phyloP scores from a whole-genome alignment of 2,797 vertebrate species.

The Leuciscus waleckii region DNA sequence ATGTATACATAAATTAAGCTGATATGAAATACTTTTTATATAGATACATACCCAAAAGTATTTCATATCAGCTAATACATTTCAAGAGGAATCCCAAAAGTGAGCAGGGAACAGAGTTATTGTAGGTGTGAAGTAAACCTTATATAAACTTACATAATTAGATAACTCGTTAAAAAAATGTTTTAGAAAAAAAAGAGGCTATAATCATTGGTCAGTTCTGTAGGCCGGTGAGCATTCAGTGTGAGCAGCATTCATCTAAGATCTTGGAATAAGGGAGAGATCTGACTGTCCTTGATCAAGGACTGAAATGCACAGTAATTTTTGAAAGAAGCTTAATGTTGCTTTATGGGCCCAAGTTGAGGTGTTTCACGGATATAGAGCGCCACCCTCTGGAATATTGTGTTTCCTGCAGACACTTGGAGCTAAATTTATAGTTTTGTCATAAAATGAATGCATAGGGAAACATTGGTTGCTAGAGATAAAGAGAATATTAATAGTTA shows the following conservation, averaged over 20 bases:
- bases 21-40: not conserved
- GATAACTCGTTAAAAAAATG: slow-evolving; percentile 62
- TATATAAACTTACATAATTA: slow-evolving; percentile 60
- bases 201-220: slow-evolving; percentile 59
- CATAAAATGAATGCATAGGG: not conserved
- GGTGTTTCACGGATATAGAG: slow-evolving; percentile 72
- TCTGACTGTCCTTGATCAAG: slow-evolving; percentile 73
- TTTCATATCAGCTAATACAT: not conserved
- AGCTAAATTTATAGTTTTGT: too few species aligned
- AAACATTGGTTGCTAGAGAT: not conserved
- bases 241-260: slow-evolving; percentile 71
- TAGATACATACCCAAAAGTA: too few species aligned
- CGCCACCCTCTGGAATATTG: slow-evolving; percentile 71
- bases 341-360: slow-evolving; percentile 65
- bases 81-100: not conserved
- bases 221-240: slow-evolving; percentile 68
- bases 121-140: slow-evolving; percentile 43
- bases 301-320: slow-evolving; percentile 67
- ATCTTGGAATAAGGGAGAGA: slow-evolving; percentile 64
- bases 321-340: slow-evolving; percentile 53
- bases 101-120: not conserved
- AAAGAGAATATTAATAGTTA: not conserved
- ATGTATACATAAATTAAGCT: too few species aligned
- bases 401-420: not conserved
- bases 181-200: not conserved